Base-by-base conservation (phyloP, 2,797 vertebrate species). In the Philypnodon macrostomus region DNA sequence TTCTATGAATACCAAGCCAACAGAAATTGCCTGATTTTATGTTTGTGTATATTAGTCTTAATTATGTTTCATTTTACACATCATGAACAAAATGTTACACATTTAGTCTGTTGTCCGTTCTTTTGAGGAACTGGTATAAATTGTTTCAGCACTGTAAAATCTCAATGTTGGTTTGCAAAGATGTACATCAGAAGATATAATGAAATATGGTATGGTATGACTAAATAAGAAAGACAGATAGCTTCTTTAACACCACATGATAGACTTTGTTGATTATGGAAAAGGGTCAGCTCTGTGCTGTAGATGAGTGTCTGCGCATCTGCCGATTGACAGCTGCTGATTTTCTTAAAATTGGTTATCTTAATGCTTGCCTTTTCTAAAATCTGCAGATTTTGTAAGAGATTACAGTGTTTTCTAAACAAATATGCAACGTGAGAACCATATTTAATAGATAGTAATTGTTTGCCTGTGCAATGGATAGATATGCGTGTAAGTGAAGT, bases 1-100 rank as follows among this genome's bases (percentile, higher is more conserved):
- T 7, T 13, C 13, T 84, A 73, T 86, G 88, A 91, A 87, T 88
- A 87, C 83, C 80, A 42, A 89, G 85, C 84, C 85, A 88, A 73
- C 77, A 66, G 59, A 77, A 76, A 49, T 37, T 16, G 47, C n/a
- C 13, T 2, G 49, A 44, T 0, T 50, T 56, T 61, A 23, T 26
- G 39, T 52, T 38, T n/a, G 2, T n/a, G 21, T 19, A 17, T 11
- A 66, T 67, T 47, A n/a, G 11, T 53, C 27, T 47, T 16, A 15
- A 2, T 41, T 39, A 33, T 34, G 37, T 53, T 8, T 11, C 1
- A 44, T 30, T 55, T 54, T 37, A 35, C 11, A 42, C 1, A 51
- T 51, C 2, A 44, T 17, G 32, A 48, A 40, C 21, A 57, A 7
- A 58, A 37, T 32, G 38, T 38, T 24, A 40, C 13, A 32, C 13